These are phyloP conservation scores for Entomyzon cyanotis DNA, from an alignment of 2,113 vertebrate species.

Conservation along the genomic window DNA sequence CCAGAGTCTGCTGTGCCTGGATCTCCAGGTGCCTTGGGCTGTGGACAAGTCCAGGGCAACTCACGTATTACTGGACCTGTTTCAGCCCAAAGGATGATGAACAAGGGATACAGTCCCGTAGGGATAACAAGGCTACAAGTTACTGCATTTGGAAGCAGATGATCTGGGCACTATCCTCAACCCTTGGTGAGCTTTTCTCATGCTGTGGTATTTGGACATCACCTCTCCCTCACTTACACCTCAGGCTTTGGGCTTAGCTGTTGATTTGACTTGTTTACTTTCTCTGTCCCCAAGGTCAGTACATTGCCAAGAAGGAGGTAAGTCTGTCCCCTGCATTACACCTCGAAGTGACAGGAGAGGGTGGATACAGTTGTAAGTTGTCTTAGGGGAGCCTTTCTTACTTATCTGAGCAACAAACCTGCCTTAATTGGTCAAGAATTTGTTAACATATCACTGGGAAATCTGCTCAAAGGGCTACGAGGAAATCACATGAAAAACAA, in stretches of 20 bases:
- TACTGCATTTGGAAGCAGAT: not conserved
- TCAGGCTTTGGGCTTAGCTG: not conserved
- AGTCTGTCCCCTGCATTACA: not conserved
- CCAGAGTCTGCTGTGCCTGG: not conserved
- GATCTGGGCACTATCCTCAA: accelerated
- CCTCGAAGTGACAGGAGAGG: not conserved
- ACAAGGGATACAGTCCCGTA: not conserved
- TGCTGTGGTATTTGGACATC: not conserved
- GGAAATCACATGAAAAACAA: not conserved
- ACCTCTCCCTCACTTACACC: not conserved
- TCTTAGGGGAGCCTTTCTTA: not conserved
- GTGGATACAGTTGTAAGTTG: accelerated
- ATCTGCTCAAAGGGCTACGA: not conserved
- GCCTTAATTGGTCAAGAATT: not conserved
- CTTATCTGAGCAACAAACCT: not conserved
- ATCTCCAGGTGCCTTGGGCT: not conserved
- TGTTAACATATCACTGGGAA: not conserved
- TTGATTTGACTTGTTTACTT: not conserved
- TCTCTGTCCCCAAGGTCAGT: not conserved
- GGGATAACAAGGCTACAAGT: too few species aligned
- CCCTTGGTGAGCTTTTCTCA: not conserved
- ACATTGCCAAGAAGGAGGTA: not conserved
- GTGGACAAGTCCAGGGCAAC: not conserved
- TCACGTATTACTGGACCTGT: not conserved
- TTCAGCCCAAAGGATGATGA: not conserved